A percentile compares a stretch with the other conserved stretches of the same genome.
Conservation (phyloP, 2,113 vertebrate genomes). For the Tiliqua scincoides region DNA sequence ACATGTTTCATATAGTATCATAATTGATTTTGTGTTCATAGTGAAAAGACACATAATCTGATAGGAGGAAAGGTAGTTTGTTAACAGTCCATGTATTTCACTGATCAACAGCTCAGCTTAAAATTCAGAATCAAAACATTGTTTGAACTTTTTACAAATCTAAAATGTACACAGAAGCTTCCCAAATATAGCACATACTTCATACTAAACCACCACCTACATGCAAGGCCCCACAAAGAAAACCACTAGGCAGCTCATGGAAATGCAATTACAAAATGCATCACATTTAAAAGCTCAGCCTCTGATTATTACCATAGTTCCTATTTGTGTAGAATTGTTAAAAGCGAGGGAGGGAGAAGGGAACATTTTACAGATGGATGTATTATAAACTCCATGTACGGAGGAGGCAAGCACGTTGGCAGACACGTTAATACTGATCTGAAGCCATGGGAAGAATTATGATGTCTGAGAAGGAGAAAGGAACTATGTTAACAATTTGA, state of each 20-base stretch:
- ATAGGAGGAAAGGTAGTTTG: not conserved
- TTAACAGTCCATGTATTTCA: not conserved
- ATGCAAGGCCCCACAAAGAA: not conserved
- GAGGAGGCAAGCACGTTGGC: not conserved
- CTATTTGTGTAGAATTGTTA: not conserved
- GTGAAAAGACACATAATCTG: not conserved
- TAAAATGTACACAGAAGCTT: not conserved
- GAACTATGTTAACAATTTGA: not conserved
- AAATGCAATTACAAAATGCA: not conserved
- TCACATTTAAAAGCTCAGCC: not conserved
- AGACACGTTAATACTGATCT: not conserved
- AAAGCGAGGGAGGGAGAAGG: not conserved
- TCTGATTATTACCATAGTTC: not conserved
- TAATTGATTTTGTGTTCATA: not conserved
- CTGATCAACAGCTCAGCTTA: not conserved
- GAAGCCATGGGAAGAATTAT: not conserved
- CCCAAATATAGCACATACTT: accelerated
- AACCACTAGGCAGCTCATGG: accelerated
- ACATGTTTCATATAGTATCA: not conserved
- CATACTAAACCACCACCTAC: not conserved
- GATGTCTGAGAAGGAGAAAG: not conserved
- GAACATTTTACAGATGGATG: not conserved
- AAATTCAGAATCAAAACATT: not conserved
- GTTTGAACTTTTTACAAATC: not conserved
- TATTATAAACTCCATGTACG: not conserved